phyloP scores from a whole-genome alignment of 2,113 vertebrate species.

The Hylia prasina region DNA sequence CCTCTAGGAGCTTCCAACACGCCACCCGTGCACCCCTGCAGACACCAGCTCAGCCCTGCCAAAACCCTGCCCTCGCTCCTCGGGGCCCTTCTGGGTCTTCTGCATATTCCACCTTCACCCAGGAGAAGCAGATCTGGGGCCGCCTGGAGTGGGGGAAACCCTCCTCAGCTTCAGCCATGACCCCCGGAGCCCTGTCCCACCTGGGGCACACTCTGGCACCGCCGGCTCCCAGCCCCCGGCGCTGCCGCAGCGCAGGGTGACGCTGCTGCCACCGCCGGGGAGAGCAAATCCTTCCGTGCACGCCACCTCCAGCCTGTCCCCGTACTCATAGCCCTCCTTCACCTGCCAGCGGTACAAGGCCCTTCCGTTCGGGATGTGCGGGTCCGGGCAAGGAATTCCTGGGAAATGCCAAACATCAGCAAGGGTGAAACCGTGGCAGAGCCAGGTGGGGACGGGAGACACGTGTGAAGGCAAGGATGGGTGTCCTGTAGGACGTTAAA shows the following conservation, averaged over 20 bases:
- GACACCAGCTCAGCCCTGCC: neutral
- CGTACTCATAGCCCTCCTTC: fast-evolving
- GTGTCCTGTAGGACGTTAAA: neutral
- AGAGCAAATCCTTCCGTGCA: neutral
- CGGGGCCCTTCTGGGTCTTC: neutral
- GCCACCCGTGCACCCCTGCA: neutral
- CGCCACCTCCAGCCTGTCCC: fast-evolving
- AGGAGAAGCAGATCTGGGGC: neutral
- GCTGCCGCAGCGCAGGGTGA: fast-evolving
- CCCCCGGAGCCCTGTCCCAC: neutral
- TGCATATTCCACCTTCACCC: neutral
- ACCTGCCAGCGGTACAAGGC: fast-evolving
- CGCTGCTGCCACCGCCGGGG: fast-evolving
- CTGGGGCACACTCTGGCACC: neutral
- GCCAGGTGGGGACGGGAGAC: neutral
- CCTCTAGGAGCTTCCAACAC: neutral
- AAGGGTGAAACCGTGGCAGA: neutral
- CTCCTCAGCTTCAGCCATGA: neutral
- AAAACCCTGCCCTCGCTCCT: neutral
- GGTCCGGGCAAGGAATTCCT: neutral
- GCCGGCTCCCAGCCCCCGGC: neutral
- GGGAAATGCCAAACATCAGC: neutral
- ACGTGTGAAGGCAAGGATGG: neutral
- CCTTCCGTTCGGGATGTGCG: neutral
- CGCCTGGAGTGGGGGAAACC: neutral